Percentiles rank a stretch among this genome's conserved stretches.
Evolutionary conservation across 2,113 vertebrate genomes (phyloP).

Genomic region (Oreochromis niloticus): DNA sequence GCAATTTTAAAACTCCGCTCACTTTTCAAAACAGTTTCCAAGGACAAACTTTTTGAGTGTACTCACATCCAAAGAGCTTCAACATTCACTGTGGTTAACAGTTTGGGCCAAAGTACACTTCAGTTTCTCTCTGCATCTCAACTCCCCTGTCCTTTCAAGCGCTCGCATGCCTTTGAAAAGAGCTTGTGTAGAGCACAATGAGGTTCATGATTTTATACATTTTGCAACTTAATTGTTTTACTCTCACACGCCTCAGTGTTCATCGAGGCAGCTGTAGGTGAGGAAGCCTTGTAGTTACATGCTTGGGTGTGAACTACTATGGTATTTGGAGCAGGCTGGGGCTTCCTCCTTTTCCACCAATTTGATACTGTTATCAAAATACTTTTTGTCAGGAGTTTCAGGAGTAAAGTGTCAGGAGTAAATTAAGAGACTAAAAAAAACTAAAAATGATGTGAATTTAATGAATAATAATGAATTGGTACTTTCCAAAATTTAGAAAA

Average conservation of each 20-base stretch:
- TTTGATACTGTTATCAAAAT: neutral
- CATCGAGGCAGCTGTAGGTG: neutral
- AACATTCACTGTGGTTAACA: neutral
- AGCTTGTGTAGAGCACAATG: neutral
- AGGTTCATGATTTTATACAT: neutral
- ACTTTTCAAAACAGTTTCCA: neutral
- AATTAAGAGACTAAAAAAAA: neutral
- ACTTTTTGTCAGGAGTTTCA: no score
- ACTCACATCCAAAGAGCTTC: neutral
- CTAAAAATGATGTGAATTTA: neutral
- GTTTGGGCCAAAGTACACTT: neutral
- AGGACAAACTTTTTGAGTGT: neutral
- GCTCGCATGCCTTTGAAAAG: neutral
- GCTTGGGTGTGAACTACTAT: neutral
- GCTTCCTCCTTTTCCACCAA: neutral
- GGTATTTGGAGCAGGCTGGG: rapidly evolving
- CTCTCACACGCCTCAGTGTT: neutral
- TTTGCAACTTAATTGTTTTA: neutral
- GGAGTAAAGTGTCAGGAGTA: no score
- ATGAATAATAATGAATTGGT: neutral
- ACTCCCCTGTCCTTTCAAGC: neutral
- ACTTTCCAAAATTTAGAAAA: neutral
- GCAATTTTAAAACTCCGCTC: neutral
- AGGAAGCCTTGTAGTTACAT: neutral
- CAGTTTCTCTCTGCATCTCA: neutral